Evolutionary conservation across 2,113 vertebrate species (phyloP), one percentile per base, ranked within the genome.

Genomic region (Malurus elegans): DNA sequence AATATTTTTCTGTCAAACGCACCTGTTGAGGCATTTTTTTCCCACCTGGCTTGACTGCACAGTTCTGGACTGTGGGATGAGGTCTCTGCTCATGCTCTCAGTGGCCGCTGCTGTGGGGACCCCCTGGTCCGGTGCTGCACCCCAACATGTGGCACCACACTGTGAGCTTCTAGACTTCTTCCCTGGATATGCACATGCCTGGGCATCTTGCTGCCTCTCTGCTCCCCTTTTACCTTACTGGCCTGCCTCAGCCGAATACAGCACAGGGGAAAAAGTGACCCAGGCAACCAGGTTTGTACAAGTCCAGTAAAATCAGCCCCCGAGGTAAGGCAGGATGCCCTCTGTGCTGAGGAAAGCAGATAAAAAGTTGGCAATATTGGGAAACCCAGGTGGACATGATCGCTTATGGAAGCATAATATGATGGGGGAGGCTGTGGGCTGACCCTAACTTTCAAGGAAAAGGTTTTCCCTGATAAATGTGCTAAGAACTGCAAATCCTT

Each of bases 141-240:
- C 60, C 38, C 11, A 17, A 26, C 16, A 25, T 17, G 15, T 6
- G 12, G 24, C 23, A 66, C 25, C 2, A 0, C 12, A 18, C 12
- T 42, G n/a, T n/a, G 36, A 4, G 2, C 47, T 62, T 73, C 42
- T 56, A 80, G 19, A 24, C n/a, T 18, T 38, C 54, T 69, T 61
- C 56, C 11, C n/a, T 61, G 5, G 42, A 11, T 0, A 0, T 17
- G 51, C 26, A 73, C 38, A 31, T 0, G 0, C 0, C 3, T 14
- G 9, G n/a, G 26, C 38, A 34, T 31, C 56, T 80, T 66, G 12
- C 57, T 64, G 32, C 61, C 24, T 51, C n/a, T 90, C 61, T 62
- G 16, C 26, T 79, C 32, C 38, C 67, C 44, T 64, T 79, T 67
- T 8, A 60, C 58, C 28, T 86, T 38, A 8, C 8, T 29, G 24